Conservation (phyloP, 2,888 invertebrate species). For the Gari tellinella region DNA sequence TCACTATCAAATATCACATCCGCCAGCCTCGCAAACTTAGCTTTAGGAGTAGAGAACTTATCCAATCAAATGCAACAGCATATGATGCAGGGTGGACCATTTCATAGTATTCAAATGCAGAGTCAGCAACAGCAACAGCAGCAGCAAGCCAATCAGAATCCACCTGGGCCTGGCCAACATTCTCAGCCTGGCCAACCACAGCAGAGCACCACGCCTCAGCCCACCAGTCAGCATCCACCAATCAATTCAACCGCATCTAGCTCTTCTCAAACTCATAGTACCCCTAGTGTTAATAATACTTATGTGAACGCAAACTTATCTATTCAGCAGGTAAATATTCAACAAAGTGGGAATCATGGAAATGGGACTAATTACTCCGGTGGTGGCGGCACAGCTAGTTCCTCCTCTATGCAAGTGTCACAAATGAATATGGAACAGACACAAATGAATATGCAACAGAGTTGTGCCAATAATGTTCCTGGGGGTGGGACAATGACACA, state of each 20-base stretch:
- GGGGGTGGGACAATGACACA: slow-evolving; percentile 45
- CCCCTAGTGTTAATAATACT: slow-evolving; percentile 85
- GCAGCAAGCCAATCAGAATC: not conserved
- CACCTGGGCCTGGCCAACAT: slow-evolving; percentile 5
- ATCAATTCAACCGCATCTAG: slow-evolving; percentile 21
- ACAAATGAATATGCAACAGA: slow-evolving; percentile 58
- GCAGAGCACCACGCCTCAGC: slow-evolving; percentile 21
- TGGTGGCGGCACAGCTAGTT: slow-evolving; percentile 26
- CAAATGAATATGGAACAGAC: slow-evolving; percentile 77
- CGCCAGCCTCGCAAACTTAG: slow-evolving; percentile 83
- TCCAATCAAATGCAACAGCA: slow-evolving; percentile 84
- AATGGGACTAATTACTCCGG: slow-evolving; percentile 20
- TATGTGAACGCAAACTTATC: slow-evolving; percentile 86
- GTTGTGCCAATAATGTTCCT: slow-evolving; percentile 44
- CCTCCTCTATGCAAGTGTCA: slow-evolving; percentile 78
- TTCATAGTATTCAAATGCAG: slow-evolving; percentile 84
- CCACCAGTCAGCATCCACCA: slow-evolving; percentile 17
- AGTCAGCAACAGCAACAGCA: slow-evolving; percentile 70
- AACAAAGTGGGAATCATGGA: slow-evolving; percentile 83
- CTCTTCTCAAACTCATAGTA: slow-evolving; percentile 65
- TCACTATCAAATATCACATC: slow-evolving; percentile 83
- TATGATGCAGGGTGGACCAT: slow-evolving; percentile 84
- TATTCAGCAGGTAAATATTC: slow-evolving; percentile 86
- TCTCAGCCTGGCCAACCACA: slow-evolving; percentile 6
- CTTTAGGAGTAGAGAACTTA: slow-evolving; percentile 83